These are phyloP conservation scores for Eunapius fragilis DNA, from an alignment of 37 sponge, comb jelly and placozoan species.

Conservation along the genomic window DNA sequence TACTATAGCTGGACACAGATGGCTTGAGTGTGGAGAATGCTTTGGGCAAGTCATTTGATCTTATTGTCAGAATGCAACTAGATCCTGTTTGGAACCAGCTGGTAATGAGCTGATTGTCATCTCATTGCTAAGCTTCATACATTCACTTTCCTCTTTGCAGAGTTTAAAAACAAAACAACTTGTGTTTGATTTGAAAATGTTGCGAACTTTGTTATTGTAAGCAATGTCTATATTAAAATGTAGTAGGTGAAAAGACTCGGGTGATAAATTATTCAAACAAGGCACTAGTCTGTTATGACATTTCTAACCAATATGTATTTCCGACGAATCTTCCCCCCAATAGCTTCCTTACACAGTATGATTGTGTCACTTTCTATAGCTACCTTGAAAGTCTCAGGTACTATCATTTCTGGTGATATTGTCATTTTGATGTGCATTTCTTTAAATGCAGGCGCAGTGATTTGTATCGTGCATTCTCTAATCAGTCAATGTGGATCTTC, in stretches of 20 bases:
- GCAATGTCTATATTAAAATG: not conserved
- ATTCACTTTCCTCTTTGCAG: constrained; percentile 31
- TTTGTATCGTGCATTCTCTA: constrained; percentile 32
- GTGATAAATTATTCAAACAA: too few species aligned
- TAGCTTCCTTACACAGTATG: constrained; percentile 88
- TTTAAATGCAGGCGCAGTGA: constrained; percentile 18
- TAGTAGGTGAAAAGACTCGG: too few species aligned
- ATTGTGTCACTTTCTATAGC: constrained; percentile 89
- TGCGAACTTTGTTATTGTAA: constrained; percentile 69
- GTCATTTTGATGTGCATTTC: not conserved
- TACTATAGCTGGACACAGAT: constrained; percentile 72
- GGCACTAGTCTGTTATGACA: too few species aligned
- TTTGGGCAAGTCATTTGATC: constrained; percentile 77
- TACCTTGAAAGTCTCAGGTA: constrained; percentile 78
- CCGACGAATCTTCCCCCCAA: not conserved
- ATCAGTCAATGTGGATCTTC: constrained; percentile 80
- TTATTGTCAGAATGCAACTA: constrained; percentile 72
- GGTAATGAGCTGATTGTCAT: constrained; percentile 27
- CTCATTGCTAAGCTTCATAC: not conserved
- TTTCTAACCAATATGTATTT: too few species aligned
- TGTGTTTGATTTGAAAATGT: constrained; percentile 78
- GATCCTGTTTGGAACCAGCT: constrained; percentile 94
- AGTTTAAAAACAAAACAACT: constrained; percentile 80
- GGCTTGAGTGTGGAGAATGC: constrained; percentile 80
- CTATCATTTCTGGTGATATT: too few species aligned